A percentile compares a stretch with the other conserved stretches of the same genome.
phyloP scores from a whole-genome alignment of 2,113 vertebrate genomes.

The Prochilodus magdalenae region DNA sequence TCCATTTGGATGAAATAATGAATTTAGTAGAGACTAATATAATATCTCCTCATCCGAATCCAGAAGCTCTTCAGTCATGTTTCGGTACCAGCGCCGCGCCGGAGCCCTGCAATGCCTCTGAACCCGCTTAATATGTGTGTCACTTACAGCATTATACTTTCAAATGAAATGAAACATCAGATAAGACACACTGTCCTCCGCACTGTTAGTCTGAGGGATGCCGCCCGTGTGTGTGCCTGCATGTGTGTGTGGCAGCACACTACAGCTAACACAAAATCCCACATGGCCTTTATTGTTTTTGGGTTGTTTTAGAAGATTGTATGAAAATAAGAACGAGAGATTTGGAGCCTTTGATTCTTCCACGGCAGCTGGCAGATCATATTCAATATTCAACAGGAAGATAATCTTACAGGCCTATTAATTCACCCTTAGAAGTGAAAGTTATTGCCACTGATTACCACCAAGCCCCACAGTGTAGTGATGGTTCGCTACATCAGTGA shows the following conservation, averaged over 20 bases:
- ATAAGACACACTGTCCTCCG: constrained; percentile 52
- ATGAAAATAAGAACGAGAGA: constrained; percentile 26
- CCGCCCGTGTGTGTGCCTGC: constrained; percentile 42
- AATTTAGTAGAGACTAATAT: constrained; percentile 28
- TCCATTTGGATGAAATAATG: constrained; percentile 43
- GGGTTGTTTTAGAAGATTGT: constrained; percentile 52
- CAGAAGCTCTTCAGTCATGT: constrained; percentile 39
- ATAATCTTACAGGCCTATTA: constrained; percentile 73
- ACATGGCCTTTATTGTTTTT: not conserved
- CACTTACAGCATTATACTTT: constrained; percentile 38
- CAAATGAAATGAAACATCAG: constrained; percentile 60
- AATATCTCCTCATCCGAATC: constrained; percentile 37
- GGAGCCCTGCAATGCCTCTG: constrained; percentile 15
- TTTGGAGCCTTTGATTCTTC: constrained; percentile 62
- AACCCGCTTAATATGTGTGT: constrained; percentile 31
- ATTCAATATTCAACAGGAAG: constrained; percentile 74
- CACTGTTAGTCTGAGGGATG: constrained; percentile 42
- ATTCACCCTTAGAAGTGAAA: constrained; percentile 67
- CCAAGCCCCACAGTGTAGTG: too few species aligned
- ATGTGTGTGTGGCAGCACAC: constrained; percentile 25
- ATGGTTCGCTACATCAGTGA: too few species aligned
- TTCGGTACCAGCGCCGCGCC: constrained; percentile 14
- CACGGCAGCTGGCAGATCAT: constrained; percentile 55
- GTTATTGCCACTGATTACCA: too few species aligned
- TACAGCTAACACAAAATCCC: too few species aligned